Base-by-base conservation (phyloP, 1,140 invertebrate genomes). In the Triops longicaudatus region DNA sequence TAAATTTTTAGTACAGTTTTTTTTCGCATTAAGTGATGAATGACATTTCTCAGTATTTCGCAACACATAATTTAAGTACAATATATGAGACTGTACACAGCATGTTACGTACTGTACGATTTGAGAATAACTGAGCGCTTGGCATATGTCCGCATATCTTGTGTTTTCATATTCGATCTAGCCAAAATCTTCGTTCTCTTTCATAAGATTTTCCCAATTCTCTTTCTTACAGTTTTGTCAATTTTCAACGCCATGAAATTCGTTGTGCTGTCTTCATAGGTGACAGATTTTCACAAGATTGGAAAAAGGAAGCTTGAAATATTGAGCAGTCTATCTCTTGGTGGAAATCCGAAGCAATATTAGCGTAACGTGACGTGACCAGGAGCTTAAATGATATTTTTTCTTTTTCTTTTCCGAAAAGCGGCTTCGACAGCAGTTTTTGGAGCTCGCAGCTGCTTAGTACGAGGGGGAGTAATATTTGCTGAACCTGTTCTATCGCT, bases 401-500 rank as follows among this genome's bases (percentile, higher is more conserved):
- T 22, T 63, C 22, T 63, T n/a, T n/a, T 63, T 63, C 22, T 63
- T 63, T 22, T 63, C 22, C 10, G 50, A 37, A 37, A 37, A 37
- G 31, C 14, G 9, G 50, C 50, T 63, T 63, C 50, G 50, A 63
- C 50, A 63, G 50, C 50, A 63, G 14, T 63, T 63, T 63, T 17
- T n/a, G 50, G 50, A 63, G 50, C 50, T 63, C 31, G 22, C 50
- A 63, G 50, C 50, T 63, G 50, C 50, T 63, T 63, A 63, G 50
- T 14, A 63, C 9, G 22, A 22, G 50, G 22, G 50, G 22, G 50
- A 63, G 50, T 63, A n/a, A 63, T 63, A 63, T 63, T 63, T 63
- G 50, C 50, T 63, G 50, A 63, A 63, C 50, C 50, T 63, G 50
- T 63, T 63, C 50, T 63, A 63, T 63, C 50, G 50, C 50, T 63